Conservation (phyloP, 2,888 invertebrate species). For the Ryuthela nishihirai region DNA sequence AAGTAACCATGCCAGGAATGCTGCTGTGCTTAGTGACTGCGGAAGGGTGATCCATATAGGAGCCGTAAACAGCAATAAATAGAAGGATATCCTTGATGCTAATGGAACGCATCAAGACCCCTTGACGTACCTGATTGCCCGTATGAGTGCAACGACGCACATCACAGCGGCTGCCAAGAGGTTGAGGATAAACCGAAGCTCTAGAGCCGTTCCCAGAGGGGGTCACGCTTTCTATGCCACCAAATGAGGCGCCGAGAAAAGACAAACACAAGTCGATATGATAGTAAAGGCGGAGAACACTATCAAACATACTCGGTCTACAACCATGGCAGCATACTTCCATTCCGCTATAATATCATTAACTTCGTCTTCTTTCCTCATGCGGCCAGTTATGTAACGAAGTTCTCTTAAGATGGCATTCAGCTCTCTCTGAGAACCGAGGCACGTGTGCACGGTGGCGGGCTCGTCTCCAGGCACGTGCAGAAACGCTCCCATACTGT, state of each 20-base stretch:
- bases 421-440: conserved; percentile 63
- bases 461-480: conserved; percentile 3
- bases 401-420: conserved; percentile 92
- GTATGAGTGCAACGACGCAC: too few relatives aligned
- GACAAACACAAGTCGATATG: conserved; percentile 85
- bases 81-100: too few relatives aligned
- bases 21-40: too few relatives aligned
- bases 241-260: conserved; percentile 89
- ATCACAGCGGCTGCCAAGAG: too few relatives aligned
- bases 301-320: conserved; percentile 94
- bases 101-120: too few relatives aligned
- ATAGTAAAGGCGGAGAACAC: conserved; percentile 92
- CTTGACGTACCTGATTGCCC: too few relatives aligned
- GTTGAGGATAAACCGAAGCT: too few relatives aligned
- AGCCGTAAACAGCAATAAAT: too few relatives aligned
- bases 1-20: too few relatives aligned
- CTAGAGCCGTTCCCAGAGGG: too few relatives aligned
- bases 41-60: too few relatives aligned
- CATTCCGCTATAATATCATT: conserved; percentile 90
- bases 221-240: too few relatives aligned
- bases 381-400: conserved; percentile 86
- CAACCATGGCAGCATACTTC: conserved; percentile 98
- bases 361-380: conserved; percentile 91
- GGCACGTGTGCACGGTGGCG: conserved; percentile 22
- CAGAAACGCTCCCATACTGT: conserved; percentile 12